phyloP scores from a whole-genome alignment of 2,113 vertebrate genomes.

The Stercorarius parasiticus region DNA sequence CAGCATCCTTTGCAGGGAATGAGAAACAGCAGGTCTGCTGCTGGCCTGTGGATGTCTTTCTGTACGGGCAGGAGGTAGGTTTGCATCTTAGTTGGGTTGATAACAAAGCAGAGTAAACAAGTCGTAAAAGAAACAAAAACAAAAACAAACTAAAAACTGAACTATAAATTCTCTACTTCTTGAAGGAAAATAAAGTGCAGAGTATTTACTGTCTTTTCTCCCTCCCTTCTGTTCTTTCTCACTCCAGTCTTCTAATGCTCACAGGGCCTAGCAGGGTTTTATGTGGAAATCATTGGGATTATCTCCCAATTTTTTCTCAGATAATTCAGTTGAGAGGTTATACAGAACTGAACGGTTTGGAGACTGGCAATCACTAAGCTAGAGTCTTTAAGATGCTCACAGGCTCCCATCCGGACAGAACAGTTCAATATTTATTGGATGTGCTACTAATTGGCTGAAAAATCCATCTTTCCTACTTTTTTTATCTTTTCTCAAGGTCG shows the following conservation, averaged over 20 bases:
- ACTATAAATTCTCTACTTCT: background rate
- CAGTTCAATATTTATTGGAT: slow-evolving; percentile 58
- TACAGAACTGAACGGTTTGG: background rate
- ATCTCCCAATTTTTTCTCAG: slow-evolving; percentile 46
- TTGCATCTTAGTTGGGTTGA: background rate
- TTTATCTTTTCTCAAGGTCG: background rate
- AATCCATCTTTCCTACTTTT: slow-evolving; percentile 32
- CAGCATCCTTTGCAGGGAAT: slow-evolving; percentile 8
- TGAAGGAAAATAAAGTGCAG: slow-evolving; percentile 8
- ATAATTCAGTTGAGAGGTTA: slow-evolving; percentile 62
- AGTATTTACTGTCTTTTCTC: background rate
- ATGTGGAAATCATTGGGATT: slow-evolving; percentile 46
- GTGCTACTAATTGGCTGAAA: slow-evolving; percentile 55
- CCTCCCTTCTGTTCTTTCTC: background rate
- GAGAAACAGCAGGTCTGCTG: background rate
- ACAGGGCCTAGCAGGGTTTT: slow-evolving; percentile 8
- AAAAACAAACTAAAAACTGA: background rate
- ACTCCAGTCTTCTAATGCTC: background rate
- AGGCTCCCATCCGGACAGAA: slow-evolving; percentile 1
- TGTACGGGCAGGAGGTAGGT: background rate
- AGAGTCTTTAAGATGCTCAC: background rate
- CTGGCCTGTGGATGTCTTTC: background rate
- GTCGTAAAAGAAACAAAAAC: background rate
- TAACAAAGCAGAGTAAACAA: slow-evolving; percentile 22
- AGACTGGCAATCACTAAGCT: slow-evolving; percentile 1